Conservation (phyloP, 2,888 invertebrate genomes). For the Nephrotoma flavescens region DNA sequence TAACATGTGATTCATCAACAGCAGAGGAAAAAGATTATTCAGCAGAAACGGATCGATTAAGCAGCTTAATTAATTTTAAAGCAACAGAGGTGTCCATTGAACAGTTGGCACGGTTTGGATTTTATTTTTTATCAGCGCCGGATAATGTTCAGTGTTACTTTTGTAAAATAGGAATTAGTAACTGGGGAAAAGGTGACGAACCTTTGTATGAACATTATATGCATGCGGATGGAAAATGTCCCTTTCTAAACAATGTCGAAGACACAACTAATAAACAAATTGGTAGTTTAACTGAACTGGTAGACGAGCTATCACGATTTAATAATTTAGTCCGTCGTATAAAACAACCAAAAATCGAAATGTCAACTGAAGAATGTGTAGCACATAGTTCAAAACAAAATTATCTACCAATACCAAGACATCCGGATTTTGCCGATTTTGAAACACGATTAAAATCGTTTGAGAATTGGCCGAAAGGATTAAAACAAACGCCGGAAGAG, state of each 20-base stretch:
- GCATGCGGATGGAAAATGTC: conserved; percentile 66
- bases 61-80: background rate
- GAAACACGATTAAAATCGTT: conserved; percentile 33
- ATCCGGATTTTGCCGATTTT: background rate
- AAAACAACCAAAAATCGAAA: background rate
- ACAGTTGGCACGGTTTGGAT: conserved; percentile 63
- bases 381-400: conserved; percentile 5
- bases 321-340: conserved; percentile 36
- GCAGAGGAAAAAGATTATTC: background rate
- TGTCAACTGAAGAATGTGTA: background rate
- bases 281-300: background rate
- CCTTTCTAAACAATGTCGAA: conserved; percentile 49
- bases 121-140: conserved; percentile 59
- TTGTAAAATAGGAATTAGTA: conserved; percentile 63
- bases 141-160: conserved; percentile 73
- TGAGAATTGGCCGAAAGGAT: conserved; percentile 56
- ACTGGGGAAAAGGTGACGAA: conserved; percentile 68
- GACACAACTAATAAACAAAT: conserved; percentile 45
- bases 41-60: background rate
- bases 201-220: conserved; percentile 60
- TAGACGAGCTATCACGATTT: conserved; percentile 22
- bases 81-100: conserved; percentile 24
- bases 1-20: background rate
- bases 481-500: conserved; percentile 56
- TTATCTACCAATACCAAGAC: background rate